Percentiles rank a stretch among this genome's conserved stretches.
Conservation (phyloP, 2,113 vertebrate genomes). For the Engraulis encrasicolus region DNA sequence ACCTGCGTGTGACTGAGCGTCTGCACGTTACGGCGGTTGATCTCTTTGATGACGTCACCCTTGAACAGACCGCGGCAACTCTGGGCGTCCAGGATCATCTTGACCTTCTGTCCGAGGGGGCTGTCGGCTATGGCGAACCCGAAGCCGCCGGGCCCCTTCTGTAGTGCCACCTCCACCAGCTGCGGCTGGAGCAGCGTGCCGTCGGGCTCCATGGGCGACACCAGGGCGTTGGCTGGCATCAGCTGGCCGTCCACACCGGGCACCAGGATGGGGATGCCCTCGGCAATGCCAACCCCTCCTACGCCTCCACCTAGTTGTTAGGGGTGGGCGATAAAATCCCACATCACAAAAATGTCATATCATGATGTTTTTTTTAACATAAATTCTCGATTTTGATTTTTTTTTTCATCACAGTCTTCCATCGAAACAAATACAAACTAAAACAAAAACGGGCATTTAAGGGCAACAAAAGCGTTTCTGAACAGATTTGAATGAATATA, state of each 20-base stretch:
- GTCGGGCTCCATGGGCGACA: conserved; percentile 75
- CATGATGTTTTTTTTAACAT: too few species aligned
- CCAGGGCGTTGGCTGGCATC: conserved; percentile 74
- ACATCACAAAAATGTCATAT: too few species aligned
- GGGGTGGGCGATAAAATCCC: too few species aligned
- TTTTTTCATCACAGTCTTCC: too few species aligned
- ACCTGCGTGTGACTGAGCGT: conserved; percentile 92
- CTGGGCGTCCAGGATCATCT: conserved; percentile 98
- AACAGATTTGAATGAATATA: too few species aligned
- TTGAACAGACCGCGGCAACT: conserved; percentile 96
- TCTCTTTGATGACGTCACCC: conserved; percentile 95
- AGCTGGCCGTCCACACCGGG: conserved; percentile 80
- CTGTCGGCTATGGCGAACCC: conserved; percentile 97
- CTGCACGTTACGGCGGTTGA: conserved; percentile 94
- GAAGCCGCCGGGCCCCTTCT: conserved; percentile 96
- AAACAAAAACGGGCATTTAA: too few species aligned
- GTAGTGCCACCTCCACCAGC: conserved; percentile 86
- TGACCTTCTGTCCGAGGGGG: conserved; percentile 94
- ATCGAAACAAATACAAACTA: too few species aligned
- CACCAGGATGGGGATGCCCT: conserved; percentile 67
- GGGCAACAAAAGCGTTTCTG: too few species aligned
- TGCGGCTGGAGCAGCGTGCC: conserved; percentile 87
- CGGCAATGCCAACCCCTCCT: conserved; percentile 68
- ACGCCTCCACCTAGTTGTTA: too few species aligned
- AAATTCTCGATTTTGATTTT: too few species aligned